Conservation (phyloP, 2,797 vertebrate species). For the Gallinago solitaria region DNA sequence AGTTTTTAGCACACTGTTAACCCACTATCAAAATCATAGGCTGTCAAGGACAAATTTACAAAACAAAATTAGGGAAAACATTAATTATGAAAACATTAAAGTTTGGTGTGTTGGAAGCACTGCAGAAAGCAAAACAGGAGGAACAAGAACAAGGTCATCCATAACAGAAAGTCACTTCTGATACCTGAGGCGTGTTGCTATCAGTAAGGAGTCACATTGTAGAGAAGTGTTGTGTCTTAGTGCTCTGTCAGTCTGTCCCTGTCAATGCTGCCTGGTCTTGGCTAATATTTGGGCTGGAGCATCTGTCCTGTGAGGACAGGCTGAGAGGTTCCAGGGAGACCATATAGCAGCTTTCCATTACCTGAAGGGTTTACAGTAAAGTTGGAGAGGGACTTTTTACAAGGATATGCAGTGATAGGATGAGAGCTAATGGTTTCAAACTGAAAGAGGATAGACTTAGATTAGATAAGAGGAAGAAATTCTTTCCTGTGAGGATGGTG, state of each 20-base stretch:
- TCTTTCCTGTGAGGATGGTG: background rate
- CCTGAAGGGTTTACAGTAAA: background rate
- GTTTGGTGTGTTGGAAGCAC: background rate
- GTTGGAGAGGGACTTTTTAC: background rate
- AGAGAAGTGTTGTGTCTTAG: too few species aligned
- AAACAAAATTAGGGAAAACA: accelerated
- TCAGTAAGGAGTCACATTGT: too few species aligned
- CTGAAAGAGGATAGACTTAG: background rate
- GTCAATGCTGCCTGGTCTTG: background rate
- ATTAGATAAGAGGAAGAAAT: background rate
- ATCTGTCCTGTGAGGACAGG: background rate
- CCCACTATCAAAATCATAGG: background rate
- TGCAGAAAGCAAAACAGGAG: background rate
- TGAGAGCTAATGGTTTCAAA: background rate
- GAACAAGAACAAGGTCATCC: background rate
- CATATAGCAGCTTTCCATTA: background rate
- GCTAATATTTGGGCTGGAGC: background rate
- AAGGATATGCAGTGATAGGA: background rate
- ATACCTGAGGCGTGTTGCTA: accelerated
- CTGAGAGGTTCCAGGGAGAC: background rate
- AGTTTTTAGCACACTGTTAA: background rate
- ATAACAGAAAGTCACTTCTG: background rate
- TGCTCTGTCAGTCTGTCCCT: accelerated
- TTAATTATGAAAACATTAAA: background rate
- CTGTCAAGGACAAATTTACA: background rate